Evolutionary conservation across 2,113 vertebrate genomes (phyloP).

Genomic region (Tachysurus fulvidraco): DNA sequence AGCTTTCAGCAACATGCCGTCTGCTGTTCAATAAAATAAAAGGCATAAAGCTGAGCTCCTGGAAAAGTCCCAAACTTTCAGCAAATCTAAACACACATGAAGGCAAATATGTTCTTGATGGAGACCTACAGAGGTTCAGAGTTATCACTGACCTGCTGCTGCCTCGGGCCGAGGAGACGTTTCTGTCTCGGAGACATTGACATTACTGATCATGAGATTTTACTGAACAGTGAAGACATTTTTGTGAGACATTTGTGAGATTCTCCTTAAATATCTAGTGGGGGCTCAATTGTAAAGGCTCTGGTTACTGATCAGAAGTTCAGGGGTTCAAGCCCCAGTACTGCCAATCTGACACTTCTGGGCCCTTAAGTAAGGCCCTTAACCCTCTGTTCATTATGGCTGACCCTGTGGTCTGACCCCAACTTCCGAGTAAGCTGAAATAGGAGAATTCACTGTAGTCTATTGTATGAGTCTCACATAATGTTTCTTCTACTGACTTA

Average conservation of each 20-base stretch:
- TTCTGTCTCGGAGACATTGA: not conserved
- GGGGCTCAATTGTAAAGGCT: too few relatives aligned
- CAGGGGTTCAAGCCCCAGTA: too few relatives aligned
- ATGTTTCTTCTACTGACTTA: too few relatives aligned
- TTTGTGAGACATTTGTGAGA: not conserved
- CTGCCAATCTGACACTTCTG: too few relatives aligned
- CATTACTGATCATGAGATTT: not conserved
- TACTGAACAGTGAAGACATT: not conserved
- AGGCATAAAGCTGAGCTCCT: not conserved
- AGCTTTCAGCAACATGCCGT: not conserved
- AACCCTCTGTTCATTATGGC: too few relatives aligned
- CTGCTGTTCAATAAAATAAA: not conserved
- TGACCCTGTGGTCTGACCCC: too few relatives aligned
- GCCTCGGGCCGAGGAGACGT: not conserved
- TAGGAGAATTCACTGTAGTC: too few relatives aligned
- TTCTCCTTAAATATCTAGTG: not conserved
- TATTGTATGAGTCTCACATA: too few relatives aligned
- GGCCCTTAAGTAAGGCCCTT: too few relatives aligned
- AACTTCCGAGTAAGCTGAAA: too few relatives aligned
- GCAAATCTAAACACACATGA: not conserved
- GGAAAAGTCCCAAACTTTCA: not conserved
- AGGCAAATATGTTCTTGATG: not conserved
- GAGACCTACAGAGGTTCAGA: not conserved
- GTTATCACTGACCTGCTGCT: not conserved
- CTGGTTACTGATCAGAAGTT: too few relatives aligned